A percentile compares a stretch with the other conserved stretches of the same genome.
Conservation (phyloP, 2,888 invertebrate genomes). For the Torymus tubicola region DNA sequence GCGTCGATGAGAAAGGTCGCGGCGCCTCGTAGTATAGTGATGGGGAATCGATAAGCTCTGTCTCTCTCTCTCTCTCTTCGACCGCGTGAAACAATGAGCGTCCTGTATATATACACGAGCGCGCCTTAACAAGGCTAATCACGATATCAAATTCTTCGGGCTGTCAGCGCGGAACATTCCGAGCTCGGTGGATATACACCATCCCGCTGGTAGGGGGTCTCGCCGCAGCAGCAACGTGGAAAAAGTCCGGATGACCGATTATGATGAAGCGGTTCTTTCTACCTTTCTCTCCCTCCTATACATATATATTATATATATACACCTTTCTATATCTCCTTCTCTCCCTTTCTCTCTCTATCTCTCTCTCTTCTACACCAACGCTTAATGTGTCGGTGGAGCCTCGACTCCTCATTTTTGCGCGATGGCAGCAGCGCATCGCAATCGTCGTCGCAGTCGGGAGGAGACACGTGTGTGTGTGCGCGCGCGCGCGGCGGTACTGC, state of each 20-base stretch:
- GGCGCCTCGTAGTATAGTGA: slow-evolving; percentile 19
- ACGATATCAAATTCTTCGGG: slow-evolving; percentile 75
- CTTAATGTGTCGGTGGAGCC: slow-evolving; percentile 37
- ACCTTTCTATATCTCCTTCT: slow-evolving; percentile 9
- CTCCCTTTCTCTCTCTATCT: slow-evolving; percentile 11
- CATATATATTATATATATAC: too few relatives aligned
- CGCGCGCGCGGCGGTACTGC: slow-evolving; percentile 8
- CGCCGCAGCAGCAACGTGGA: slow-evolving; percentile 68
- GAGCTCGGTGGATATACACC: slow-evolving; percentile 28
- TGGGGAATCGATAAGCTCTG: background rate
- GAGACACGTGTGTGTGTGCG: background rate
- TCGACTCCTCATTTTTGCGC: slow-evolving; percentile 21
- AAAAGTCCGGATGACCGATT: slow-evolving; percentile 75
- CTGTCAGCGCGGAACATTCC: slow-evolving; percentile 74
- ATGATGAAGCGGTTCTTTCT: slow-evolving; percentile 75
- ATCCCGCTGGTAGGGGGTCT: slow-evolving; percentile 38
- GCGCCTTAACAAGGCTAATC: slow-evolving; percentile 69
- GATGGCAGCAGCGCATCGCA: background rate
- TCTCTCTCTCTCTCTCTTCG: slow-evolving; percentile 4
- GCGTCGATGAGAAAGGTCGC: slow-evolving; percentile 51
- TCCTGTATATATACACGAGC: slow-evolving; percentile 37
- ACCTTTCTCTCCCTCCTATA: slow-evolving; percentile 51
- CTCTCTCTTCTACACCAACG: slow-evolving; percentile 13
- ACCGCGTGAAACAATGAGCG: slow-evolving; percentile 62
- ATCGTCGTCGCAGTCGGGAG: background rate